These are phyloP conservation scores for Tretioscincus oriximinensis DNA, from an alignment of 2,113 vertebrate genomes.

Conservation along the genomic window DNA sequence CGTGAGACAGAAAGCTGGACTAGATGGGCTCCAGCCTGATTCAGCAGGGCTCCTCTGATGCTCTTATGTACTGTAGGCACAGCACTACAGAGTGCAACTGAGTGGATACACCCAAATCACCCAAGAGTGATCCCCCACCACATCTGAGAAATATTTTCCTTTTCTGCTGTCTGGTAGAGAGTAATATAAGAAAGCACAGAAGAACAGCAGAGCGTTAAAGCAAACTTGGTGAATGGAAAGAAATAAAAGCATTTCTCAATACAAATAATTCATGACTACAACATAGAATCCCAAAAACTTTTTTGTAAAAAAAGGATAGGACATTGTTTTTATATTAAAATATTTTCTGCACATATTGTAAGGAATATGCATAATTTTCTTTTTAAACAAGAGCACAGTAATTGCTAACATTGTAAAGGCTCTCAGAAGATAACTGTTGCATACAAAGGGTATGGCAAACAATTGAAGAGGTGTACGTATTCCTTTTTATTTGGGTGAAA, in stretches of 20 bases:
- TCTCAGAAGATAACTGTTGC: not conserved
- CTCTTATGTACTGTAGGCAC: too few species aligned
- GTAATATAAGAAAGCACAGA: not conserved
- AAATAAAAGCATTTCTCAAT: conserved; percentile 11
- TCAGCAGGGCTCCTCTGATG: too few species aligned
- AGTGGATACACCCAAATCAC: too few species aligned
- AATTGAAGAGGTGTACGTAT: not conserved
- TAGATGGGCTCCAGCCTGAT: too few species aligned
- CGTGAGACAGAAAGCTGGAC: too few species aligned
- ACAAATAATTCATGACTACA: conserved; percentile 22
- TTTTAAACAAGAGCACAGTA: not conserved
- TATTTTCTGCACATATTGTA: conserved; percentile 6
- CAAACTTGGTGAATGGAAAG: conserved; percentile 16
- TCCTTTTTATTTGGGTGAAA: conserved; percentile 13
- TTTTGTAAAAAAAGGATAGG: not conserved
- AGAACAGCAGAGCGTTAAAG: conserved; percentile 1
- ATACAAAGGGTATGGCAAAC: not conserved
- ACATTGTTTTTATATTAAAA: conserved; percentile 13
- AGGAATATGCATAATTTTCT: not conserved
- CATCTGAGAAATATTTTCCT: too few species aligned
- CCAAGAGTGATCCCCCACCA: too few species aligned
- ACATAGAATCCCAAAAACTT: not conserved
- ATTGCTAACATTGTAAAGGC: not conserved
- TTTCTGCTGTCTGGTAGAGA: too few species aligned
- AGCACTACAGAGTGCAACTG: too few species aligned